Evolutionary conservation across 2,888 invertebrate genomes (phyloP).

Genomic region (Acheta domesticus): DNA sequence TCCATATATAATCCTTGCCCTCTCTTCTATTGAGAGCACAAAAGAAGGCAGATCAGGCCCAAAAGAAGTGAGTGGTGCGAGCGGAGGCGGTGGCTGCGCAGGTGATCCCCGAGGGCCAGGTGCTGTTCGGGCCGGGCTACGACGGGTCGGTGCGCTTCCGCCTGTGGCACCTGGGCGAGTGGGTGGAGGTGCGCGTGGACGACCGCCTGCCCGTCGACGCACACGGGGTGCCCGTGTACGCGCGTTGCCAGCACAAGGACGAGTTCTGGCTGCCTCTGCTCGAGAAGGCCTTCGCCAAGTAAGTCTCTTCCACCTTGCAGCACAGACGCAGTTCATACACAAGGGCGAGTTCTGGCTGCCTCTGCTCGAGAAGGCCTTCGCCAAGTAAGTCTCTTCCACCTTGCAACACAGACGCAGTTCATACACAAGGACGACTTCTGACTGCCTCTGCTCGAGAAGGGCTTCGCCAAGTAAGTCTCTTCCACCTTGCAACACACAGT

Average conservation of each 20-base stretch:
- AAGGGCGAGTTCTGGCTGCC: too few species aligned
- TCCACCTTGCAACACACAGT: background rate
- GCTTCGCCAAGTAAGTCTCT: slow-evolving; percentile 48
- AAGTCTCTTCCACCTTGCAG: background rate
- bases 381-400: too few species aligned
- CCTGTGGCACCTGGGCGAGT: slow-evolving; percentile 59
- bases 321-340: too few species aligned
- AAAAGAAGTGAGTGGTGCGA: too few species aligned
- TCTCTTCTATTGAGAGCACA: too few species aligned
- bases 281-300: slow-evolving; percentile 6
- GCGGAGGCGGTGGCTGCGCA: slow-evolving; percentile 37
- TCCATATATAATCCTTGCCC: too few species aligned
- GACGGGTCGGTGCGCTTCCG: slow-evolving; percentile 54
- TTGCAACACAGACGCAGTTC: too few species aligned
- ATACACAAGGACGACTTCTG: slow-evolving; percentile 59
- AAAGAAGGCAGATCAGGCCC: rapidly evolving
- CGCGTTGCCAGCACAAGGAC: slow-evolving; percentile 53
- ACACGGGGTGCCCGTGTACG: slow-evolving; percentile 54
- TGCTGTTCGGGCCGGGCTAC: slow-evolving; percentile 42
- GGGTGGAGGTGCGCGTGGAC: slow-evolving; percentile 58
- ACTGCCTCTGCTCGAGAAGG: slow-evolving; percentile 50
- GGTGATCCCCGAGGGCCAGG: slow-evolving; percentile 52
- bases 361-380: too few species aligned
- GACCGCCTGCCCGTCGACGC: slow-evolving; percentile 47
- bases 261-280: slow-evolving; percentile 60